A percentile compares a stretch with the other conserved stretches of the same genome.
These are phyloP conservation scores for Diplodus puntazzo DNA, from an alignment of 2,797 vertebrate species.

Conservation along the genomic window DNA sequence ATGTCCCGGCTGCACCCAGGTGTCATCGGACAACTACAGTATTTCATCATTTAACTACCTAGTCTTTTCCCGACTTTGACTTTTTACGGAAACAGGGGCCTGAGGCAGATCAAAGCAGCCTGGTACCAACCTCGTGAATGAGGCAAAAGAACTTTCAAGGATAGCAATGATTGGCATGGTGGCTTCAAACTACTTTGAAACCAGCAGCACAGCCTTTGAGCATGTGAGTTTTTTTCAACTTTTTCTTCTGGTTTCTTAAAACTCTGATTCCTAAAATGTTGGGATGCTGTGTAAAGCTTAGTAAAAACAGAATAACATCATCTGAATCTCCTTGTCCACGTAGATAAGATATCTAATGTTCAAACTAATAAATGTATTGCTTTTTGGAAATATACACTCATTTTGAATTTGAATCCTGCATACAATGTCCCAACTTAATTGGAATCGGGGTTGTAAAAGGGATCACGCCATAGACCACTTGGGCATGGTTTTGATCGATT, in stretches of 20 bases:
- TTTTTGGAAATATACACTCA: too few species aligned
- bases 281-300: too few species aligned
- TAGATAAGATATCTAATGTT: too few species aligned
- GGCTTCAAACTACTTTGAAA: constrained; percentile 11
- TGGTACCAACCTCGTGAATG: not conserved
- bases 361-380: too few species aligned
- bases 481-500: not conserved
- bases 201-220: not conserved
- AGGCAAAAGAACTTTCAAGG: constrained; percentile 1
- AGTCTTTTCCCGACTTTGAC: not conserved
- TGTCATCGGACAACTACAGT: not conserved
- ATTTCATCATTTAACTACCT: not conserved
- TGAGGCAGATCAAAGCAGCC: constrained; percentile 24
- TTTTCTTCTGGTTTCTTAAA: not conserved
- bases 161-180: not conserved
- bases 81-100: not conserved
- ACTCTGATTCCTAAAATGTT: too few species aligned
- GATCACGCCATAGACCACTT: not conserved
- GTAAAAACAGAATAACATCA: too few species aligned
- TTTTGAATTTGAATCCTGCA: too few species aligned
- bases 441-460: too few species aligned
- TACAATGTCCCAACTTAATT: too few species aligned
- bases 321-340: too few species aligned
- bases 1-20: not conserved
- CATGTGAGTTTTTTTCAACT: not conserved